Conservation (phyloP, 2,797 vertebrate species). For the Kryptopterus vitreolus region DNA sequence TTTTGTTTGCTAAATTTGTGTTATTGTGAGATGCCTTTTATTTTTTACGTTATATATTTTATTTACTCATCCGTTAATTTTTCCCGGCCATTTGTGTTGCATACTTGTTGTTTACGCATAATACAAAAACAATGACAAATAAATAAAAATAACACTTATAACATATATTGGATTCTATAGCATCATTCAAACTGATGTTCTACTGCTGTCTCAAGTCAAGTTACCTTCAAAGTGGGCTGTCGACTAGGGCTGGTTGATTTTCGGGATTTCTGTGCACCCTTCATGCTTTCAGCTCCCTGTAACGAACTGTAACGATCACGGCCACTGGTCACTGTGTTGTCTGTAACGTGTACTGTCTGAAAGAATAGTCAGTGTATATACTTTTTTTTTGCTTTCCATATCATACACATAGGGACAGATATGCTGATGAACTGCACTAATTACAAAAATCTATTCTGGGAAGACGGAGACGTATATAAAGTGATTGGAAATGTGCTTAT, state of each 20-base stretch:
- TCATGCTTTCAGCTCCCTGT: conserved; percentile 66
- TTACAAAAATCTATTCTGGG: background rate
- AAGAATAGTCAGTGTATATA: background rate
- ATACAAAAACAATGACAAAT: too few species aligned
- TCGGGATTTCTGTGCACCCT: conserved; percentile 65
- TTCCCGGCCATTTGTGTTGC: too few species aligned
- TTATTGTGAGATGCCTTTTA: too few species aligned
- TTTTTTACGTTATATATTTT: too few species aligned
- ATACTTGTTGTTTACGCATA: too few species aligned
- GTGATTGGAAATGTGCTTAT: background rate
- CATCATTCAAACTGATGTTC: background rate
- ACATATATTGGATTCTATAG: background rate
- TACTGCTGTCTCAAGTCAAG: background rate
- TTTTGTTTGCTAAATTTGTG: too few species aligned
- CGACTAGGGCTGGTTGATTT: conserved; percentile 64
- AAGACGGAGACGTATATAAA: background rate
- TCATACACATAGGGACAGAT: background rate
- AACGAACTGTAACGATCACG: conserved; percentile 61
- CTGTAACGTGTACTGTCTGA: background rate
- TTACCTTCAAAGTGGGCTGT: conserved; percentile 66
- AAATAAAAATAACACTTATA: too few species aligned
- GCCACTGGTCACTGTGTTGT: background rate
- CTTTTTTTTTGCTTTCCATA: background rate
- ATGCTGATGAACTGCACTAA: background rate
- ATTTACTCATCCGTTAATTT: too few species aligned